These are phyloP conservation scores for Willisornis vidua DNA, from an alignment of 2,113 vertebrate genomes.

Conservation along the genomic window DNA sequence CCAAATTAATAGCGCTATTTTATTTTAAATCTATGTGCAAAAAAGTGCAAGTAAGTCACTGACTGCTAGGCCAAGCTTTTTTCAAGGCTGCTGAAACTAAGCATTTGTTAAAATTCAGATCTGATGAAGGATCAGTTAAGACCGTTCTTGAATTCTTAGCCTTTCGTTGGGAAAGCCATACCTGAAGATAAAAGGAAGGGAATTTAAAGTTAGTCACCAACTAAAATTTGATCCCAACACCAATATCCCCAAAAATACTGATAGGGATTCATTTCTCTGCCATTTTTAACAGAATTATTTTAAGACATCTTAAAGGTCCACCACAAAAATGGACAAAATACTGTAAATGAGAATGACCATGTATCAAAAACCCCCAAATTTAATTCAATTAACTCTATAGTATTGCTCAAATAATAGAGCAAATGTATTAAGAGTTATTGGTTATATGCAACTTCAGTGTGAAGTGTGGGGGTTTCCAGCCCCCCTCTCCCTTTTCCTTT, in stretches of 20 bases:
- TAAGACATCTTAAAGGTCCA: not conserved
- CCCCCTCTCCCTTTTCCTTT: not conserved
- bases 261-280: conserved; percentile 53
- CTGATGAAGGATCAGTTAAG: conserved; percentile 90
- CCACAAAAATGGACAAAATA: conserved; percentile 33
- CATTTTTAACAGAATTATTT: conserved; percentile 48
- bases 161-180: conserved; percentile 99
- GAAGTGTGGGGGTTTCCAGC: rapidly evolving
- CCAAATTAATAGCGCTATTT: conserved; percentile 82
- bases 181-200: conserved; percentile 97
- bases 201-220: conserved; percentile 88
- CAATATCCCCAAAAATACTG: conserved; percentile 63
- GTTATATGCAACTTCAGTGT: not conserved
- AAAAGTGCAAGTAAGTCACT: conserved; percentile 88
- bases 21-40: conserved; percentile 83
- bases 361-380: not conserved
- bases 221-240: conserved; percentile 72
- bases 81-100: conserved; percentile 89
- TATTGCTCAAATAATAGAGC: conserved; percentile 55
- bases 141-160: conserved; percentile 94
- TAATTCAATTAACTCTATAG: not conserved
- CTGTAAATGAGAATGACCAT: conserved; percentile 5
- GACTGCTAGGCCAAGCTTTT: conserved; percentile 88
- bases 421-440: not conserved
- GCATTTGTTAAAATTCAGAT: conserved; percentile 89